Base-by-base conservation (phyloP, 2,797 vertebrate genomes). In the Notoglanidium macrostoma region DNA sequence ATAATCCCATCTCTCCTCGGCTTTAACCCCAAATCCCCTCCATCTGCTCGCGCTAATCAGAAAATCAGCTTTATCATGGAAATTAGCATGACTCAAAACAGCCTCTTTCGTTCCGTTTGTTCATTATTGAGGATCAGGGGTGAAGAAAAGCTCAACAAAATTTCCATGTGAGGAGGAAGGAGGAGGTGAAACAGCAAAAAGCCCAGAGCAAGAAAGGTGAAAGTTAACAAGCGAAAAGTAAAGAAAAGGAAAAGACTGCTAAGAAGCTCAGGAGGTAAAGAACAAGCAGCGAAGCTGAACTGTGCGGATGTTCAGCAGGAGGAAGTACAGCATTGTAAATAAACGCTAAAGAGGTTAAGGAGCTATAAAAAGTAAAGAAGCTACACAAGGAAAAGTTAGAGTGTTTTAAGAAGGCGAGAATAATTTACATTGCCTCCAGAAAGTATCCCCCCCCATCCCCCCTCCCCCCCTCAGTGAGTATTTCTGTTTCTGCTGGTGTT, bases 1-100 rank as follows among this genome's bases (percentile, higher is more conserved):
- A 95, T 95, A 95, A 95, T 95, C 94, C 94, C 91, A 93, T 92
- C 92, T 93, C 93, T 93, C 86, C 72, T 74, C 54, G 92, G 93
- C 91, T 93, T 94, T 94, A 91, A 91, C 92, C 92, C 91, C 92
- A 94, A 94, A 94, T 94, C 93, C 93, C 92, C 92, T 91, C 93
- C 93, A 94, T 94, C 94, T 94, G 94, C 90, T 92, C 89, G 90
- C 3, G 88, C 65, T 90, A 92, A 87, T 84, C 74, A 83, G 19
- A 65, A 84, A 74, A 84, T 84, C 74, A 65, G 68, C 85, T 59
- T 55, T 46, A 77, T 72, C 21, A 68, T 91, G 91, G 93, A 95
- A 95, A 95, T 94, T 92, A 95, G 93, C 91, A 2, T 4, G 79
- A 81, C 91, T 92, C 94, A 91, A 93, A 94, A 92, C 91, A 93